These are phyloP conservation scores for Callyntrura sp. DNA, from an alignment of 2,888 invertebrate genomes.

Conservation along the genomic window DNA sequence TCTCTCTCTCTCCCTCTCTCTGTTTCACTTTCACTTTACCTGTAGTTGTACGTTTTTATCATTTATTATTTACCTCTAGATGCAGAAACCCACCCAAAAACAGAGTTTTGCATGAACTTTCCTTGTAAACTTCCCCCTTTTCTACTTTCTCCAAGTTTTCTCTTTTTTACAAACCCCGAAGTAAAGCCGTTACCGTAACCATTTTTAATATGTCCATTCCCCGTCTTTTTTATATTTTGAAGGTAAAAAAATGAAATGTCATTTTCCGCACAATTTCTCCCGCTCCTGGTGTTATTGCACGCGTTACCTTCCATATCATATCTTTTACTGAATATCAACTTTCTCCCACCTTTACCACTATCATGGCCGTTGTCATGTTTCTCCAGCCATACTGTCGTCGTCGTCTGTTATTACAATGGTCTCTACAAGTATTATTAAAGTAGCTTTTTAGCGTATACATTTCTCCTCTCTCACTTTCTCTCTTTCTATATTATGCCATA, in stretches of 20 bases:
- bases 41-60: no score
- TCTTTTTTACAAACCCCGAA: no score
- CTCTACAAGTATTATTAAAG: slow-evolving; percentile 27
- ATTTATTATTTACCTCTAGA: no score
- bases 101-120: no score
- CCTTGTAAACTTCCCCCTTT: no score
- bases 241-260: slow-evolving; percentile 7
- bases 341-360: background rate
- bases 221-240: background rate
- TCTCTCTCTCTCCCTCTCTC: no score
- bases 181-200: no score
- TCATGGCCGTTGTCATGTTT: background rate
- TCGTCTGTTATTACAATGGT: slow-evolving; percentile 6
- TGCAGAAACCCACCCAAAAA: no score
- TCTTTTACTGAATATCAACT: slow-evolving; percentile 17
- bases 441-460: background rate
- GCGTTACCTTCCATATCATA: background rate
- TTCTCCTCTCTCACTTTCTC: background rate
- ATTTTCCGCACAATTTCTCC: slow-evolving; percentile 31
- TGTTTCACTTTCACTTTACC: no score
- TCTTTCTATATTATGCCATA: background rate
- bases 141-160: no score
- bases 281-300: background rate
- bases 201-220: background rate
- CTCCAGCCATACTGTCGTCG: background rate